Conservation (phyloP, 1,140 invertebrate genomes). For the Hycleus phaleratus region DNA sequence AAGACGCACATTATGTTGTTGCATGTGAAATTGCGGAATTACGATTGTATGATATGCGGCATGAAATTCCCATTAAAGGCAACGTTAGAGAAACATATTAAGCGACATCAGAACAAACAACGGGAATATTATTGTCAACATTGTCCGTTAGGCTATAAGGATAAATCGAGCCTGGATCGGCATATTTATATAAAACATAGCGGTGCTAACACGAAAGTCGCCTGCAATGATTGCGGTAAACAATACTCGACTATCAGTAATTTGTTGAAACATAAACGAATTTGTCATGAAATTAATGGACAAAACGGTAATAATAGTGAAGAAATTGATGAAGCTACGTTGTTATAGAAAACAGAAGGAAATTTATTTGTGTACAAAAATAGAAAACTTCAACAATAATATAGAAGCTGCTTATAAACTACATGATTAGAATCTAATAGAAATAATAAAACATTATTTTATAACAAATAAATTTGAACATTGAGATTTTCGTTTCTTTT, state of each 20-base stretch:
- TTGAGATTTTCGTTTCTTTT: too few relatives aligned
- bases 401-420: too few relatives aligned
- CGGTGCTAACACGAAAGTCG: constrained; percentile 1
- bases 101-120: constrained; percentile 22
- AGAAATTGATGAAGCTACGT: background rate
- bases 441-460: too few relatives aligned
- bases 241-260: constrained; percentile 2
- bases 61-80: constrained; percentile 29
- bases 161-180: constrained; percentile 26
- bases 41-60: constrained; percentile 30
- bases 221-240: constrained; percentile 1
- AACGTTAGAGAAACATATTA: constrained; percentile 29
- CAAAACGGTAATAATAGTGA: background rate
- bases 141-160: constrained; percentile 22
- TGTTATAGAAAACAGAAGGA: background rate
- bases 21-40: constrained; percentile 27
- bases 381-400: too few relatives aligned
- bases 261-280: constrained; percentile 3
- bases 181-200: constrained; percentile 24
- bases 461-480: too few relatives aligned
- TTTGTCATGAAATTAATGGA: background rate
- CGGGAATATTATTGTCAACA: constrained; percentile 23
- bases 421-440: too few relatives aligned
- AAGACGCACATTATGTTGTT: constrained; percentile 29
- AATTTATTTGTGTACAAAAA: too few relatives aligned